Percentiles rank a stretch among this genome's conserved stretches.
Conservation (phyloP, 2,888 invertebrate species). For the Keiferia lycopersicella region DNA sequence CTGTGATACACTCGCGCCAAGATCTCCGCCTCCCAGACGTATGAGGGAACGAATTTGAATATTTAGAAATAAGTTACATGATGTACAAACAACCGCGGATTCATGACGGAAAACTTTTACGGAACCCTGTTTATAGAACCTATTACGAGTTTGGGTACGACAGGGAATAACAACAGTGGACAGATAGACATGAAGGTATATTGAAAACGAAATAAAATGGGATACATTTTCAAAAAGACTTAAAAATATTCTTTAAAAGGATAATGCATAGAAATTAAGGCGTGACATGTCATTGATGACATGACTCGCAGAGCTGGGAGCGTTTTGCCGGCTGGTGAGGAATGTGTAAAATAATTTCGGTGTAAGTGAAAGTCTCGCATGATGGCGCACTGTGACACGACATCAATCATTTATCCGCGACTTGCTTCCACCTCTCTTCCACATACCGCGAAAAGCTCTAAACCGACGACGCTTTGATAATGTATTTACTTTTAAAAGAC, state of each 20-base stretch:
- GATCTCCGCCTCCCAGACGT: slow-evolving; percentile 43
- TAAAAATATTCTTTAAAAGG: slow-evolving; percentile 8
- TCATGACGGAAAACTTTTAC: slow-evolving; percentile 57
- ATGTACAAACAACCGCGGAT: slow-evolving; percentile 61
- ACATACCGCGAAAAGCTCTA: slow-evolving; percentile 75
- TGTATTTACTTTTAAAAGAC: slow-evolving; percentile 74
- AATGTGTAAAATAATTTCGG: slow-evolving; percentile 66
- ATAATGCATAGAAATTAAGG: neutral
- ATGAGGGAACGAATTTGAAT: slow-evolving; percentile 51
- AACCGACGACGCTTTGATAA: slow-evolving; percentile 70
- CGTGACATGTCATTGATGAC: slow-evolving; percentile 15
- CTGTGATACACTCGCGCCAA: slow-evolving; percentile 51
- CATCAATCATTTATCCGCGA: slow-evolving; percentile 78
- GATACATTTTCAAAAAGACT: slow-evolving; percentile 9
- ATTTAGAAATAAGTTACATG: slow-evolving; percentile 62
- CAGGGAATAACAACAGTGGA: neutral
- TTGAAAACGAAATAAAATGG: neutral
- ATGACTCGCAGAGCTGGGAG: slow-evolving; percentile 23
- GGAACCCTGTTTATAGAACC: slow-evolving; percentile 58
- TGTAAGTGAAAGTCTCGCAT: slow-evolving; percentile 68
- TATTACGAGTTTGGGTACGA: slow-evolving; percentile 40
- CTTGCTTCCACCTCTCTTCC: slow-evolving; percentile 62
- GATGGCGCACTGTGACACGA: slow-evolving; percentile 57
- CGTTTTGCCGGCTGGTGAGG: slow-evolving; percentile 42
- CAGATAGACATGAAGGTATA: slow-evolving; percentile 4